Evolutionary conservation across 2,113 vertebrate species (phyloP).

Genomic region (Ophiodon elongatus): DNA sequence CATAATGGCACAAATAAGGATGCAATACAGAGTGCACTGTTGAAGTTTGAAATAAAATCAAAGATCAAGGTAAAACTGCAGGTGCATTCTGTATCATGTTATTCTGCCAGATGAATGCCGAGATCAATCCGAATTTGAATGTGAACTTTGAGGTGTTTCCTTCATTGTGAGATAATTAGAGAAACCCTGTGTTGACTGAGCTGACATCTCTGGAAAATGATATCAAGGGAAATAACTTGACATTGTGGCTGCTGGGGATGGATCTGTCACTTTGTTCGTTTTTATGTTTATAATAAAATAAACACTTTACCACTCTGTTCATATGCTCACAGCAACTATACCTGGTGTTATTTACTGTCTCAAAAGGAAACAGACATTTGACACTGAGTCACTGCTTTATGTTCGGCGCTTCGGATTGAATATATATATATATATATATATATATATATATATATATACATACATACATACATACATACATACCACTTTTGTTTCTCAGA

Average conservation of each 20-base stretch:
- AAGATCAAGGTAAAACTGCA: constrained; percentile 38
- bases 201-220: constrained; percentile 1
- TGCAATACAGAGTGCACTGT: constrained; percentile 13
- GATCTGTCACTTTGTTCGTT: constrained; percentile 1
- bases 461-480: too few relatives aligned
- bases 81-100: constrained; percentile 13
- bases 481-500: too few relatives aligned
- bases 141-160: too few relatives aligned
- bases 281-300: background rate
- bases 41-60: constrained; percentile 36
- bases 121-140: too few relatives aligned
- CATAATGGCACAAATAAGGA: constrained; percentile 25
- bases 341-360: background rate
- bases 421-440: too few relatives aligned
- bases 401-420: too few relatives aligned
- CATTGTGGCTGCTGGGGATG: background rate
- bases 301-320: background rate
- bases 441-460: too few relatives aligned
- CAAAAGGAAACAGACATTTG: background rate
- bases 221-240: constrained; percentile 17
- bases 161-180: constrained; percentile 48
- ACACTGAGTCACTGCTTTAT: background rate
- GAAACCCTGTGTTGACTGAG: constrained; percentile 7
- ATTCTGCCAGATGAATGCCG: constrained; percentile 37
- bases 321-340: background rate